Percentiles rank a stretch among this genome's conserved stretches.
phyloP scores from a whole-genome alignment of 2,888 invertebrate genomes.

The Aricia artaxerxes region DNA sequence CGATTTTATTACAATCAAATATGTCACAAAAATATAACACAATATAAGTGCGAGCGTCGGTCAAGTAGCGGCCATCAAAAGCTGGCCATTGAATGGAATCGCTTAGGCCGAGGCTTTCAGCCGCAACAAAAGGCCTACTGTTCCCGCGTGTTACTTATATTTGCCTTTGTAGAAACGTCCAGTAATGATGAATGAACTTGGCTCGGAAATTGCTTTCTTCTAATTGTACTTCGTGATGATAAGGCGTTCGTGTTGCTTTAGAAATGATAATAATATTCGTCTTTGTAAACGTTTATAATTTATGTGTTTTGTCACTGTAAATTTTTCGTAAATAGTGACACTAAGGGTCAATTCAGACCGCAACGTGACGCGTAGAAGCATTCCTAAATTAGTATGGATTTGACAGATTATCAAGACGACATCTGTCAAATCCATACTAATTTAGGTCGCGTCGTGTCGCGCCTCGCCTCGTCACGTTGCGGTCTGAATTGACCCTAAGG shows the following conservation, averaged over 20 bases:
- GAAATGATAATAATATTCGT: not conserved
- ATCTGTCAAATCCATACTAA: too few relatives aligned
- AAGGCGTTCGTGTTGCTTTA: not conserved
- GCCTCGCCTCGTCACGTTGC: too few relatives aligned
- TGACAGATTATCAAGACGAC: too few relatives aligned
- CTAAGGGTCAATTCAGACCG: too few relatives aligned
- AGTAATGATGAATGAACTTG: constrained; percentile 11
- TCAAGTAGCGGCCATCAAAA: constrained; percentile 17
- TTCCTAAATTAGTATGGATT: too few relatives aligned
- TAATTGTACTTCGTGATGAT: not conserved
- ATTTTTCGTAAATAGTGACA: too few relatives aligned
- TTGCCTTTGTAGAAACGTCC: constrained; percentile 10
- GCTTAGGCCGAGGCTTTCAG: constrained; percentile 28
- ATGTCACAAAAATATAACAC: not conserved
- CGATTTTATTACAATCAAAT: not conserved
- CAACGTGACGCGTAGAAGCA: too few relatives aligned
- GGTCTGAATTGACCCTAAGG: too few relatives aligned
- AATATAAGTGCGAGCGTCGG: not conserved
- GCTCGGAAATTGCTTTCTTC: constrained; percentile 8
- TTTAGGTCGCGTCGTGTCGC: too few relatives aligned
- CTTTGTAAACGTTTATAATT: too few relatives aligned
- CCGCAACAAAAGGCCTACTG: constrained; percentile 9
- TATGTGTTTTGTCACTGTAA: too few relatives aligned
- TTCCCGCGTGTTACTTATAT: constrained; percentile 9
- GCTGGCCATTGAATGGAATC: constrained; percentile 22